A percentile compares a stretch with the other conserved stretches of the same genome.
phyloP scores from a whole-genome alignment of 2,797 vertebrate species.

The Enteromius trimaculatus region DNA sequence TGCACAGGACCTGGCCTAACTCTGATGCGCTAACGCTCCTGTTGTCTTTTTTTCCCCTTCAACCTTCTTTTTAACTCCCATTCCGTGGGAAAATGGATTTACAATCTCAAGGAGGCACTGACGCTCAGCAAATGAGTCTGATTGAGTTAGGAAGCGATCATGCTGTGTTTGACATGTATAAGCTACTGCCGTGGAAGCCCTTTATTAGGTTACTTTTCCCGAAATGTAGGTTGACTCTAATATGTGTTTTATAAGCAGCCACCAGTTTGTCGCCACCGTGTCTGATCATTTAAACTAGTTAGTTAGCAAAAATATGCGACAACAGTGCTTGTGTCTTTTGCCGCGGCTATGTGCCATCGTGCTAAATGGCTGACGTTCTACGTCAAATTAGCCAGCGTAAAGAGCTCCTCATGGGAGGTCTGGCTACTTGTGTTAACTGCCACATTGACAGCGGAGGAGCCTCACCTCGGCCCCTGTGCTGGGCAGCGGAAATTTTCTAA shows the following conservation, averaged over 20 bases:
- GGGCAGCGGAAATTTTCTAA: constrained; percentile 45
- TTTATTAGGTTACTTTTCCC: constrained; percentile 66
- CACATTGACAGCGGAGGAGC: constrained; percentile 36
- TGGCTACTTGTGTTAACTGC: constrained; percentile 41
- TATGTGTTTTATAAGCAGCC: constrained; percentile 65
- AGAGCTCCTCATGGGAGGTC: constrained; percentile 48
- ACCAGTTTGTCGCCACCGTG: constrained; percentile 60
- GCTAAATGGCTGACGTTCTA: constrained; percentile 33
- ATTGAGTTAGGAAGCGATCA: constrained; percentile 47
- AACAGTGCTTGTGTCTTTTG: constrained; percentile 40
- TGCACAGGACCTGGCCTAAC: constrained; percentile 65
- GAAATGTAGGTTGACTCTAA: constrained; percentile 55
- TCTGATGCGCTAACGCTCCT: constrained; percentile 17
- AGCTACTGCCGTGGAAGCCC: constrained; percentile 24
- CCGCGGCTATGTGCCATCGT: constrained; percentile 31
- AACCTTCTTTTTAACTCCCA: constrained; percentile 39
- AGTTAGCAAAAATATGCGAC: constrained; percentile 67
- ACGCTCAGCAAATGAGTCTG: constrained; percentile 35
- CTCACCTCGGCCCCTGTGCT: constrained; percentile 38
- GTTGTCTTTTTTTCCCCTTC: constrained; percentile 28
- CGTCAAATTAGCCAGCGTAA: constrained; percentile 46
- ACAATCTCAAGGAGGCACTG: constrained; percentile 38
- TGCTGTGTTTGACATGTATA: constrained; percentile 43
- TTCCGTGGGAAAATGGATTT: constrained; percentile 48
- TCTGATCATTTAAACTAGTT: constrained; percentile 69